Conservation (phyloP, 2,888 invertebrate genomes). For the Margaritifera margaritifera region DNA sequence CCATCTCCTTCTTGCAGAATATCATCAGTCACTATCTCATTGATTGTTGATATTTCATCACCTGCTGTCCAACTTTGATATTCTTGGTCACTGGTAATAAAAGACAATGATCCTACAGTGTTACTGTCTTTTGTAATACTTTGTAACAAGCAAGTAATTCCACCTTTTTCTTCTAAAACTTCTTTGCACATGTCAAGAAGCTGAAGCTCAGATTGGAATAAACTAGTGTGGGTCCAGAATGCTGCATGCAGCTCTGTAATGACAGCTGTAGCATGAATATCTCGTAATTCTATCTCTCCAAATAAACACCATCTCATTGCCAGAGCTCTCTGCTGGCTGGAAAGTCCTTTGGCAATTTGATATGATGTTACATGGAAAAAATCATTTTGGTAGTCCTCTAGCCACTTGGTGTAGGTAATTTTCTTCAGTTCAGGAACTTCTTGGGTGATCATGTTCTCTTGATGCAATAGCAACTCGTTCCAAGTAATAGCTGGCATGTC, state of each 20-base stretch:
- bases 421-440: conserved; percentile 12
- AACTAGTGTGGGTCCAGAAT: conserved; percentile 8
- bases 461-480: conserved; percentile 16
- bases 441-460: conserved; percentile 19
- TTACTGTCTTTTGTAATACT: background rate
- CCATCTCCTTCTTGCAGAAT: background rate
- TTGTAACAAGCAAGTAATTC: background rate
- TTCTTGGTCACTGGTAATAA: background rate
- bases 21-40: background rate
- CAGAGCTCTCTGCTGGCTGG: background rate
- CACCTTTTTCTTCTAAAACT: background rate
- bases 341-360: conserved; percentile 1
- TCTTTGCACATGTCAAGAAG: conserved; percentile 12
- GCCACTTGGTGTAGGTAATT: conserved; percentile 3
- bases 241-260: conserved; percentile 14
- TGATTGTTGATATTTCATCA: no score
- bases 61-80: no score
- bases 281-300: conserved; percentile 3
- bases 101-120: background rate
- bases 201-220: conserved; percentile 12
- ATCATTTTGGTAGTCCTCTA: conserved; percentile 26
- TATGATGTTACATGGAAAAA: conserved; percentile 26
- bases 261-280: background rate
- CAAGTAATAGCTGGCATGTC: conserved; percentile 31
- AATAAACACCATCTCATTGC: conserved; percentile 12